Base-by-base conservation (phyloP, 2,113 vertebrate species). In the Phainopepla nitens region DNA sequence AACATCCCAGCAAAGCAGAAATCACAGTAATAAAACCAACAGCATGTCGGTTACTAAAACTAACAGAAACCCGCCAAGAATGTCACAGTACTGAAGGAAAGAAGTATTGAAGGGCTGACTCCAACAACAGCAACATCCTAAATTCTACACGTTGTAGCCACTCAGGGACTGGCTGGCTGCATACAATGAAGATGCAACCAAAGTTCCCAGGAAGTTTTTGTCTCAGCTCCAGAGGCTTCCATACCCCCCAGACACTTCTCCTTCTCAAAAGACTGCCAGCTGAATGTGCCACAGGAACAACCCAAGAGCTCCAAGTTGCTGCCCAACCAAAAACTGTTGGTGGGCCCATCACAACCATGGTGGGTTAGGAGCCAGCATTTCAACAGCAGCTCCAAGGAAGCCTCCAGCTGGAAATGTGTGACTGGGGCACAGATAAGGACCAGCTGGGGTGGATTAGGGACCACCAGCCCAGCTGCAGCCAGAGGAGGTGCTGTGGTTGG, bases 301-400 rank as follows among this genome's bases (percentile, higher is more conserved):
- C 19, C 28, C 41, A 49, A 60, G 84, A 82, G 8, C 47, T 70
- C 33, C 23, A 15, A 54, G 10, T 1, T 90, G 47, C 2, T 41
- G 5, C 39, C 35, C 15, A 70, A 15, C 0, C 0, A 6, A 9
- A 68, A 87, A 33, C 22, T 3, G 0, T 7, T 31, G 15, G 35
- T 28, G 76, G 89, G 13, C 60, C 61, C 65, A 35, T 7, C 29
- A 39, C 29, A 47, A 42, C 10, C 9, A 1, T 1, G 0, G 0
- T 0, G 17, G 24, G 9, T 33, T 23, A 15, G 11, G 9, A 61
- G 27, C 1, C 53, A 36, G 66, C 33, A 27, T 19, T n/a, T 18
- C 17, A 62, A 65, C 17, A 65, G 70, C 35, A 78, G 27, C 68
- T 29, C 82, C 56, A 45, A 71, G 80, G 39, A 39, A 81, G 18